phyloP scores from a whole-genome alignment of 1,140 invertebrate genomes.

The Acromyrmex heyeri region DNA sequence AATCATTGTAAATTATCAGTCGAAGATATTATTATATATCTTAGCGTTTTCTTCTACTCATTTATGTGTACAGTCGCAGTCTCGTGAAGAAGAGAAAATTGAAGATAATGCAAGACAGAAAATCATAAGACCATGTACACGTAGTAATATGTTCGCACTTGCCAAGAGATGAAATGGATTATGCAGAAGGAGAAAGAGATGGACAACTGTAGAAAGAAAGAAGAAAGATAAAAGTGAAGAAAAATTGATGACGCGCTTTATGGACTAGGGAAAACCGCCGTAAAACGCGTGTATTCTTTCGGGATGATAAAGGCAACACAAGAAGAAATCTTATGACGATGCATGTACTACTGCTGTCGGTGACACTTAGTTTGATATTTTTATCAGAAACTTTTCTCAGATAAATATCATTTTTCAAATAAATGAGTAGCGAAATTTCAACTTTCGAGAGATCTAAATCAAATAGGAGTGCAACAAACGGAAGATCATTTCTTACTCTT shows the following conservation, averaged over 20 bases:
- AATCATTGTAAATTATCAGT: neutral
- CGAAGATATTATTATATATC: neutral
- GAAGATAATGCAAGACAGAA: constrained; percentile 28
- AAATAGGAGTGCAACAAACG: neutral
- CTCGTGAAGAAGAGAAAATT: constrained; percentile 8
- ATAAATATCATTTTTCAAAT: constrained; percentile 9
- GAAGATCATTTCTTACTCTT: neutral
- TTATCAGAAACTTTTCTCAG: constrained; percentile 28
- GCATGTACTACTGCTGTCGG: constrained; percentile 16
- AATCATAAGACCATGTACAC: constrained; percentile 33
- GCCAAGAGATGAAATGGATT: constrained; percentile 61
- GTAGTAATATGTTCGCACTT: constrained; percentile 38
- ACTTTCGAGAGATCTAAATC: neutral
- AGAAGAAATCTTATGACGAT: neutral
- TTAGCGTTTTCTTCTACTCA: neutral
- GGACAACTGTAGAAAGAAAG: constrained; percentile 25
- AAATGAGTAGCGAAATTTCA: constrained; percentile 22
- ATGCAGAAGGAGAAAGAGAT: constrained; percentile 61
- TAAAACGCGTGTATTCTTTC: constrained; percentile 66
- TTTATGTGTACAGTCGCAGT: neutral
- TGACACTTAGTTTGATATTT: constrained; percentile 43
- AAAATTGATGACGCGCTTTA: constrained; percentile 79
- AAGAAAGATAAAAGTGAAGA: constrained; percentile 74
- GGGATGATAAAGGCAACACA: neutral
- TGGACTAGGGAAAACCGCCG: constrained; percentile 69